phyloP scores from a whole-genome alignment of 2,888 invertebrate species.

The Tenodera sinensis region DNA sequence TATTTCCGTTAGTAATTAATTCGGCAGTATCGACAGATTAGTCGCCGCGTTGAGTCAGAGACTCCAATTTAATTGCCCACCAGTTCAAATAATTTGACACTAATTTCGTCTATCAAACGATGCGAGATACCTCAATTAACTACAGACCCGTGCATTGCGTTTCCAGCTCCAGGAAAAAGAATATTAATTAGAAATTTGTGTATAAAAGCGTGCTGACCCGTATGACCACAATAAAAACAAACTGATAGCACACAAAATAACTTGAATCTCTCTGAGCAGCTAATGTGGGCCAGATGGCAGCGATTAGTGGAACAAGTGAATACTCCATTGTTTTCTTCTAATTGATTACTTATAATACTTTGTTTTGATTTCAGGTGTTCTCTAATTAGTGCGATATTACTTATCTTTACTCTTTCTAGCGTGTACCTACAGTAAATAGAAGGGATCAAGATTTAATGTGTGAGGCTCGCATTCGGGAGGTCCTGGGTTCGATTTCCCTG shows the following conservation, averaged over 20 bases:
- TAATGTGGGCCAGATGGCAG: no score
- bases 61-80: background rate
- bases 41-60: background rate
- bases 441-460: no score
- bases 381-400: no score
- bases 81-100: slow-evolving; percentile 4
- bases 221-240: background rate
- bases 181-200: slow-evolving; percentile 14
- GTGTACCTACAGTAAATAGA: no score
- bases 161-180: background rate
- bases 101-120: background rate
- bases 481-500: no score
- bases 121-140: background rate
- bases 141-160: background rate
- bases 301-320: no score
- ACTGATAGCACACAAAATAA: background rate
- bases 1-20: background rate
- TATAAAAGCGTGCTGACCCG: slow-evolving; percentile 4
- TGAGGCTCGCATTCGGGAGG: no score
- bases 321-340: no score
- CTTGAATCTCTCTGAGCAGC: background rate
- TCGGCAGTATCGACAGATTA: background rate
- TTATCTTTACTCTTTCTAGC: no score
- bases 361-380: no score
- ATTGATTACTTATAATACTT: no score